Evolutionary conservation across 1,140 invertebrate species (phyloP).

Genomic region (Camponotus pennsylvanicus): DNA sequence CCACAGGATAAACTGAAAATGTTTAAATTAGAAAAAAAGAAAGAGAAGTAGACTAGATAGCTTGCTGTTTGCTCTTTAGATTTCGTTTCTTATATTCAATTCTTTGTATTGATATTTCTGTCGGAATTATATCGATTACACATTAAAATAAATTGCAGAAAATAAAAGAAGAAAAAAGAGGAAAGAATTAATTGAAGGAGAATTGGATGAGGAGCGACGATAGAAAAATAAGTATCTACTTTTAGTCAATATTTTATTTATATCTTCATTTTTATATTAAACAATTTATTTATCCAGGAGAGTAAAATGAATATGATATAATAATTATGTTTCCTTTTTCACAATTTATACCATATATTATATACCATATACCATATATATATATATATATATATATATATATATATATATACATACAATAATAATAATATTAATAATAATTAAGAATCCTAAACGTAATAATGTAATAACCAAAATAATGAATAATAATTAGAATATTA

Average conservation of each 20-base stretch:
- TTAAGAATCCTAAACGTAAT: conserved; percentile 71
- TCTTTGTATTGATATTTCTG: background rate
- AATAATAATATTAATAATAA: no score
- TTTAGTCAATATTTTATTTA: conserved; percentile 82
- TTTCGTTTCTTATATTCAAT: background rate
- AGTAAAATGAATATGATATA: conserved; percentile 82
- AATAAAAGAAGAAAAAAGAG: background rate
- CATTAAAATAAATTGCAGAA: no score
- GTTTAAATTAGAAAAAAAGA: conserved; percentile 2
- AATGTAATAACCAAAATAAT: conserved; percentile 72
- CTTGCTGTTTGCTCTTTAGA: background rate
- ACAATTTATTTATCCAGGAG: conserved; percentile 80
- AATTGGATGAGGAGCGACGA: background rate
- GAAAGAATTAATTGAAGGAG: background rate
- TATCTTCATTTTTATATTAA: conserved; percentile 79
- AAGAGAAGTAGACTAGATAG: background rate
- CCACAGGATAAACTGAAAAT: background rate
- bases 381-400: no score
- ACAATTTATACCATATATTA: conserved; percentile 81
- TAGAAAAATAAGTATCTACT: background rate
- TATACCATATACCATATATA: conserved; percentile 68
- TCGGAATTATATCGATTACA: background rate
- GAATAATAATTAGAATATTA: conserved; percentile 75
- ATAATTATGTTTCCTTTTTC: conserved; percentile 81
- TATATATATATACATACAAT: no score